phyloP scores from a whole-genome alignment of 2,888 invertebrate species.

The Dicranocentrus wangi region DNA sequence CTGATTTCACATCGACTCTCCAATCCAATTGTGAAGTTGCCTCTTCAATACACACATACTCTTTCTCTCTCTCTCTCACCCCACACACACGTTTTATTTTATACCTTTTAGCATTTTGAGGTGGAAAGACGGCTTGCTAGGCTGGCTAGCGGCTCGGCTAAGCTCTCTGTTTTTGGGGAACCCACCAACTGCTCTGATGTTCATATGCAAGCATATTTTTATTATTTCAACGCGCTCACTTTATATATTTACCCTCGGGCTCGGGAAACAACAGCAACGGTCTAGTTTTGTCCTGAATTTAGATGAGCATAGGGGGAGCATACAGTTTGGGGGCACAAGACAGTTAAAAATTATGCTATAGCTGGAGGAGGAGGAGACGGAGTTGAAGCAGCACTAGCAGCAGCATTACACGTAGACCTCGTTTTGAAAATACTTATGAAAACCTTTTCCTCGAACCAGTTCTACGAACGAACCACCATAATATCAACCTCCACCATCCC shows the following conservation, averaged over 20 bases:
- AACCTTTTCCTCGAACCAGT: no score
- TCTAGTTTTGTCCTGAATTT: conserved; percentile 39
- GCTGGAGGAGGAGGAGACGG: no score
- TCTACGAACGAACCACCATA: no score
- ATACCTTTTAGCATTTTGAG: no score
- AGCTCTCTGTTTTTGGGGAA: neutral
- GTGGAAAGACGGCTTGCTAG: no score
- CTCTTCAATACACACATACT: conserved; percentile 50
- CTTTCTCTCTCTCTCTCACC: conserved; percentile 33
- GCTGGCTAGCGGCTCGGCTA: no score
- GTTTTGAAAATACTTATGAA: no score
- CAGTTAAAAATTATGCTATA: no score
- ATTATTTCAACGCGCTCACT: conserved; percentile 27
- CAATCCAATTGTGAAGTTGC: conserved; percentile 68
- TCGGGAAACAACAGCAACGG: conserved; percentile 31
- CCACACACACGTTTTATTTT: neutral
- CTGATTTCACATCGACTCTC: conserved; percentile 70
- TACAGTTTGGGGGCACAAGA: neutral
- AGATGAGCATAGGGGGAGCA: conserved; percentile 34
- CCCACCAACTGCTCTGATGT: no score
- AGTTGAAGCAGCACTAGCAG: no score
- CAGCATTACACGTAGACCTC: no score
- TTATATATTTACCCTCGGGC: conserved; percentile 14
- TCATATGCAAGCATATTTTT: conserved; percentile 16
- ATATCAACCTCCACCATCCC: no score